Base-by-base conservation (phyloP, 2,888 invertebrate species). In the Holacanthella duospinosa region DNA sequence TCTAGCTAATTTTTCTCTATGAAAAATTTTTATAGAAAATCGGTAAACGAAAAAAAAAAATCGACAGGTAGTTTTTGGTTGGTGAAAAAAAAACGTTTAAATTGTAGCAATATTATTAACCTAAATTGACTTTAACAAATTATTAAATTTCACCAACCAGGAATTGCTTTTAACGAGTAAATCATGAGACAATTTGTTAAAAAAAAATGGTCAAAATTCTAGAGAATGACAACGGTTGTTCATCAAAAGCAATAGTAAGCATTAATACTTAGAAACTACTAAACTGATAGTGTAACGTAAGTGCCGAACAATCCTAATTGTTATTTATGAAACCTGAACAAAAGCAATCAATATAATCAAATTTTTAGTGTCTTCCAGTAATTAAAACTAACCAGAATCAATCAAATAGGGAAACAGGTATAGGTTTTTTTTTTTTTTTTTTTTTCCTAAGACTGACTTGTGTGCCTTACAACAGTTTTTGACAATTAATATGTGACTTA, bases 1-100 rank as follows among this genome's bases (percentile, higher is more conserved):
- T 90, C 81, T 90, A 73, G 76, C 9, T 16, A 58, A 53, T 53
- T 36, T 36, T 36, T 36, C 16, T 36, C 36, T 36, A 12, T 36
- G 36, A 36, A 12, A 12, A 12, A 12, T 36, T 36, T 36, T 56
- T 56, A 29, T 19, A 12, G 56, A 56, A 29, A 53, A 53, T 6
- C 12, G 9, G 24, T 6, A 53, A 53, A 4, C 9, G 53, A 53
- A 53, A 21, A 16, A 53, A 53, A 21, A 16, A 21, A 53, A 28
- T 24, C 27, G 12, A 56, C 28, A 56, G 28, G 29, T 29, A 56
- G 56, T 6, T 29, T 29, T 29, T n/a, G 19, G 24, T 56, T n/a
- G 29, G 27, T 21, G n/a, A n/a, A n/a, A n/a, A n/a, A n/a, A n/a
- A n/a, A n/a, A n/a, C 43, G 43, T 43, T 58, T 26, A 56, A n/a